phyloP scores from a whole-genome alignment of 1,140 invertebrate genomes.

The Drosophila leontia region DNA sequence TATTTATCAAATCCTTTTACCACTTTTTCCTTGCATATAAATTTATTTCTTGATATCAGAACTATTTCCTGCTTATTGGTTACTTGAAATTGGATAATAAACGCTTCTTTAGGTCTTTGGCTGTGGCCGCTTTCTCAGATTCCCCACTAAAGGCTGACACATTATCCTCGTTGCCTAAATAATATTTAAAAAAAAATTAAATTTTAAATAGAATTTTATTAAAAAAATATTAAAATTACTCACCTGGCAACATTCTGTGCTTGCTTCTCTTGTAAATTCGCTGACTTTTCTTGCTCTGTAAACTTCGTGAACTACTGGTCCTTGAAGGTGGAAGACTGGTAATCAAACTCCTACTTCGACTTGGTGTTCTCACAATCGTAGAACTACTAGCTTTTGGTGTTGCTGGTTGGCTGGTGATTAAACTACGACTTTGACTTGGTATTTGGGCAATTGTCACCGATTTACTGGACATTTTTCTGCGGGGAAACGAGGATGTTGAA shows the following conservation, averaged over 20 bases:
- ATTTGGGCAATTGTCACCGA: background rate
- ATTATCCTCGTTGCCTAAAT: background rate
- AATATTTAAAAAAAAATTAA: background rate
- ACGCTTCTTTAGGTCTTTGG: constrained; percentile 2
- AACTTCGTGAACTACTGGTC: background rate
- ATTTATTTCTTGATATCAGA: background rate
- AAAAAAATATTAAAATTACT: background rate
- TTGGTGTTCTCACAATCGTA: background rate
- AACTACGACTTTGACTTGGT: background rate
- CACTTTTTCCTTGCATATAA: background rate
- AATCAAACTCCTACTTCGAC: background rate
- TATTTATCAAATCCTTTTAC: no score
- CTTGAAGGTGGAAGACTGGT: background rate
- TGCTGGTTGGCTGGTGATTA: background rate
- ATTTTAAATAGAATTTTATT: background rate
- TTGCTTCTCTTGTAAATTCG: background rate
- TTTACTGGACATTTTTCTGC: background rate
- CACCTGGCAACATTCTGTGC: constrained; percentile 1
- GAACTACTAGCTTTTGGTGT: no score
- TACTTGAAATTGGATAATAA: constrained; percentile 1
- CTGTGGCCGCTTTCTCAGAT: background rate
- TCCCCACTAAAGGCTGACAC: background rate
- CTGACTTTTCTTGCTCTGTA: background rate
- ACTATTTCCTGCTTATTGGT: background rate
- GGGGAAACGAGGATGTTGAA: background rate